A percentile compares a stretch with the other conserved stretches of the same genome.
Evolutionary conservation across 2,113 vertebrate species (phyloP).

Genomic region (Orthonyx spaldingii): DNA sequence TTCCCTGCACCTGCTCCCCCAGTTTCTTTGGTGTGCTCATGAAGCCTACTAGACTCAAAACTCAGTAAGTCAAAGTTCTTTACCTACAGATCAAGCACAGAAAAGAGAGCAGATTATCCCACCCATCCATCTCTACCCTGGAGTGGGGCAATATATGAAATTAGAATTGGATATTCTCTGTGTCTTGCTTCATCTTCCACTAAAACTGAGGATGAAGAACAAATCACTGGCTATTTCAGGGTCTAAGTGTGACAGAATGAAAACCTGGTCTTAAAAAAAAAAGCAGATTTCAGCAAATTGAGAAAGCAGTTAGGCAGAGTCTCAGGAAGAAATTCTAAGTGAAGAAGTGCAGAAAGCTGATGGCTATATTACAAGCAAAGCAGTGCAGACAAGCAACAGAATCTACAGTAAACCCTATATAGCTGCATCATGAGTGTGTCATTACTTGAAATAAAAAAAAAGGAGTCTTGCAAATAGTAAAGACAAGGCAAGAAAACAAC

Average conservation of each 20-base stretch:
- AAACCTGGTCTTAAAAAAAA: neutral
- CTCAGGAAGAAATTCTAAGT: neutral
- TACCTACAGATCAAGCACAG: neutral
- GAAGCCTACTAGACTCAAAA: neutral
- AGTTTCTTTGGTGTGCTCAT: neutral
- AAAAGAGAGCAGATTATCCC: neutral
- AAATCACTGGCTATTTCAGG: neutral
- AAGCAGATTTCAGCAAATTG: neutral
- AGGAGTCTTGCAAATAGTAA: neutral
- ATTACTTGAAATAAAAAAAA: neutral
- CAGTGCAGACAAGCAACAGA: neutral
- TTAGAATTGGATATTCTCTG: neutral
- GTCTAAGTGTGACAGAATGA: neutral
- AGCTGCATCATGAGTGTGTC: neutral
- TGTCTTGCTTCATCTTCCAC: neutral
- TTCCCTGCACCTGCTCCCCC: accelerated
- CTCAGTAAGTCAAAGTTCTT: neutral
- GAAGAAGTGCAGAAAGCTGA: neutral
- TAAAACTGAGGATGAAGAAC: neutral
- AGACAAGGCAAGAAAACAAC: neutral
- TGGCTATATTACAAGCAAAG: neutral
- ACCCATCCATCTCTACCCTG: neutral
- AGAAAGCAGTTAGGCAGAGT: neutral
- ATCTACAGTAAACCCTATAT: neutral
- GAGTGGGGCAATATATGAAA: neutral